Base-by-base conservation (phyloP, 2,113 vertebrate genomes). In the Calidris pygmaea region DNA sequence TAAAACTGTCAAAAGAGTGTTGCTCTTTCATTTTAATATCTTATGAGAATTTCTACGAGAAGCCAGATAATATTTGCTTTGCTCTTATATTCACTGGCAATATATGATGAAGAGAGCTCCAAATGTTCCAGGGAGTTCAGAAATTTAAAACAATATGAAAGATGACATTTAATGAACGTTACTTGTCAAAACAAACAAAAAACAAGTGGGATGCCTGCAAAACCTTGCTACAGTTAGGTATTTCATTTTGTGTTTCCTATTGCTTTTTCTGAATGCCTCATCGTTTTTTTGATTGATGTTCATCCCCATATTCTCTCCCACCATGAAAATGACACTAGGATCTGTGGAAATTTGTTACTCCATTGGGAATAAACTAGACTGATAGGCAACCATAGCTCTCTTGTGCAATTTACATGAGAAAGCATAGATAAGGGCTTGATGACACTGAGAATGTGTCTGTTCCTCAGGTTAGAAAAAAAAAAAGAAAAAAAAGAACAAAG, bases 1-100 rank as follows among this genome's bases (percentile, higher is more conserved):
- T 68, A 71, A 77, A 63, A 55, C 17, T 30, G 84, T 77, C 74
- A 71, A 80, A 93, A 94, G 35, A 53, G 5, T 48, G 17, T 53
- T 86, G 67, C 29, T 90, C 29, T 91, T 93, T 88, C 20, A 77
- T 90, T 96, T 91, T 67, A 85, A 29, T 79, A 62, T 52, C 60
- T 74, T 68, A 17, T 1, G 66, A 71, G 65, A 85, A 85, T 79
- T 91, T 88, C 37, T 62, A 34, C 1, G 2, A 70, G 45, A 90
- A 27, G 14, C 14, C 35, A 80, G 59, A 39, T 58, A 88, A 41
- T 70, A 93, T 55, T 93, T 89, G 37, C 45, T 89, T 85, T 90
- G 19, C 20, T 94, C 89, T 93, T 91, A 52, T 84, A 85, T 80
- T 88, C 76, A 92, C 32, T 65, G 45, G 12, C 13, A 93, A 48